These are phyloP conservation scores for Vollenhovia emeryi DNA, from an alignment of 1,140 invertebrate genomes.

Conservation along the genomic window DNA sequence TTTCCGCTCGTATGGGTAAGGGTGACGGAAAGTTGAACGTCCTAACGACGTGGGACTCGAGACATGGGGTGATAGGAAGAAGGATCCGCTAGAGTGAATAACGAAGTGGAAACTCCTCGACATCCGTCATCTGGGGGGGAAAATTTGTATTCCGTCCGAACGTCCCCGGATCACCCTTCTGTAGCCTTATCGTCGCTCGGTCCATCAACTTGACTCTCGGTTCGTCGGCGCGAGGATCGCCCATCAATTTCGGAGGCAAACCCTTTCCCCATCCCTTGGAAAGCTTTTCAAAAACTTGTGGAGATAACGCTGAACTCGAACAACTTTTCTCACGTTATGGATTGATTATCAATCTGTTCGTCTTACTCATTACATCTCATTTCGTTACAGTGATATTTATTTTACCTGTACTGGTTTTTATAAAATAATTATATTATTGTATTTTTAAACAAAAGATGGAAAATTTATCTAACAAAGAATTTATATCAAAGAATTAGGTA, in stretches of 20 bases:
- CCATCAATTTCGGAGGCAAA: constrained; percentile 78
- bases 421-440: neutral
- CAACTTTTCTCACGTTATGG: neutral
- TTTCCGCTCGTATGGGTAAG: constrained; percentile 39
- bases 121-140: constrained; percentile 77
- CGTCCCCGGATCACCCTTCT: constrained; percentile 70
- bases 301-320: constrained; percentile 41
- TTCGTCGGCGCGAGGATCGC: constrained; percentile 70
- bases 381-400: neutral
- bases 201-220: constrained; percentile 79
- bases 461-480: neutral
- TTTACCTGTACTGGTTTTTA: neutral
- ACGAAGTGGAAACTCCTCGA: constrained; percentile 78
- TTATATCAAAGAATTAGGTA: neutral
- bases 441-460: neutral
- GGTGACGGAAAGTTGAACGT: constrained; percentile 3
- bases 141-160: constrained; percentile 79
- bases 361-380: constrained; percentile 4
- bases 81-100: constrained; percentile 69
- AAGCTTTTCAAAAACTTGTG: constrained; percentile 35
- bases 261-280: constrained; percentile 49
- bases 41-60: constrained; percentile 49
- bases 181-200: constrained; percentile 79
- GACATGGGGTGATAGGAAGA: constrained; percentile 46
- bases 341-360: constrained; percentile 19